Percentiles rank a stretch among this genome's conserved stretches.
phyloP scores from a whole-genome alignment of 2,888 invertebrate species.

The Drosophila incognita region DNA sequence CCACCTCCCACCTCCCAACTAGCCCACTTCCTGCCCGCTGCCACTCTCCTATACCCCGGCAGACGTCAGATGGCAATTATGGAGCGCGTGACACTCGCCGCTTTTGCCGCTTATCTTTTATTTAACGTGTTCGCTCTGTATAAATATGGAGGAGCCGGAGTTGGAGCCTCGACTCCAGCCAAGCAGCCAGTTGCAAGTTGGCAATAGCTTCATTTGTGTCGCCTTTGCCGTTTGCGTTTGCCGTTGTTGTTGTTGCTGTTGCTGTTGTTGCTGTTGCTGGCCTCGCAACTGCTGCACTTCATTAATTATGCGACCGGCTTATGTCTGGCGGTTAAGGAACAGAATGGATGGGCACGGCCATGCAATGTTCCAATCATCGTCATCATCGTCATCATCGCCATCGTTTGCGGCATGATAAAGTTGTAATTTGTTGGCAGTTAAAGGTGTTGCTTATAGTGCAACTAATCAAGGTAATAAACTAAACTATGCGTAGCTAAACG shows the following conservation, averaged over 20 bases:
- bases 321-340: conserved; percentile 42
- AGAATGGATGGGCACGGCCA: conserved; percentile 63
- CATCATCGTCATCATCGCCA: conserved; percentile 30
- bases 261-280: conserved; percentile 22
- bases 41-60: background rate
- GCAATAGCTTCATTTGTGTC: conserved; percentile 78
- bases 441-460: conserved; percentile 82
- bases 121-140: conserved; percentile 79
- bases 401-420: conserved; percentile 80
- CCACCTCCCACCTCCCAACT: background rate
- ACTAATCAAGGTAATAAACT: conserved; percentile 79
- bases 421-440: conserved; percentile 81
- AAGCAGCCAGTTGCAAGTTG: conserved; percentile 16
- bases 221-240: conserved; percentile 29
- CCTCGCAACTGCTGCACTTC: conserved; percentile 71
- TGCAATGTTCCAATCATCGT: conserved; percentile 39
- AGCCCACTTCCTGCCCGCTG: background rate
- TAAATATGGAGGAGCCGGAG: conserved; percentile 71
- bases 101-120: conserved; percentile 73
- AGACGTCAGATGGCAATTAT: conserved; percentile 49
- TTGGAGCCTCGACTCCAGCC: conserved; percentile 24
- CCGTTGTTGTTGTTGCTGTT: background rate
- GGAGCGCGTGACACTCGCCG: conserved; percentile 72
- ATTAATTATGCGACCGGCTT: conserved; percentile 75
- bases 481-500: conserved; percentile 77